Base-by-base conservation (phyloP, 2,113 vertebrate genomes). In the Misgurnus mizolepis region DNA sequence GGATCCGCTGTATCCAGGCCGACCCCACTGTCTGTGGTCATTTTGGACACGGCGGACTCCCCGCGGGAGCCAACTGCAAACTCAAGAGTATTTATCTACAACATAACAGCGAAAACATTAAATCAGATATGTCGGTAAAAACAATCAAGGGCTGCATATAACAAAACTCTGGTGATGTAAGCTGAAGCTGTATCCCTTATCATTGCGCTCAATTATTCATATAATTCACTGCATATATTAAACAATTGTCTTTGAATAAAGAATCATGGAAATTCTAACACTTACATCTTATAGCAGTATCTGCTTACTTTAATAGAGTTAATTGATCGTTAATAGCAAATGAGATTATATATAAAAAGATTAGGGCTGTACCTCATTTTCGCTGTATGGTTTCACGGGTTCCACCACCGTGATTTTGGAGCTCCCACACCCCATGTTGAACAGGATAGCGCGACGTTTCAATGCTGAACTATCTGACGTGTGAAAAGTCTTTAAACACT, bases 11-110 rank as follows among this genome's bases (percentile, higher is more conserved):
- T 80, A 7, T 92, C 91, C 85, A 92, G 82, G 80, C 86, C 89
- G 81, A 94, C 88, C 18, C 93, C 93, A 5, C 93, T 93, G 88
- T 94, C 93, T 8, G 88, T 83, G 69, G 92, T 93, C 64, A 50
- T 82, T 80, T 93, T 93, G 4, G 92, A 93, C 83, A 88, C 83
- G 0, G 92, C 93, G 0, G 92, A 93, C 70, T 93, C 91, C 8
- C 91, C 91, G 1, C 93, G 91, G 43, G 58, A 41, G 27, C 76
- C 60, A 88, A 67, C 64, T 17, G 40, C 41, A 73, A 50, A 76
- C 41, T 82, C 27, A 45, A 56, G 69, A 14, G 18, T 9, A 7
- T 79, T 10, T 0, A 43, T 75, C 39, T 47, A 67, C 39, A 7
- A 4, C 6, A 47, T 14, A 15, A 71, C 67, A 68, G 12, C 12